Base-by-base conservation (phyloP, 2,113 vertebrate species). In the Thalassarche chlororhynchos region DNA sequence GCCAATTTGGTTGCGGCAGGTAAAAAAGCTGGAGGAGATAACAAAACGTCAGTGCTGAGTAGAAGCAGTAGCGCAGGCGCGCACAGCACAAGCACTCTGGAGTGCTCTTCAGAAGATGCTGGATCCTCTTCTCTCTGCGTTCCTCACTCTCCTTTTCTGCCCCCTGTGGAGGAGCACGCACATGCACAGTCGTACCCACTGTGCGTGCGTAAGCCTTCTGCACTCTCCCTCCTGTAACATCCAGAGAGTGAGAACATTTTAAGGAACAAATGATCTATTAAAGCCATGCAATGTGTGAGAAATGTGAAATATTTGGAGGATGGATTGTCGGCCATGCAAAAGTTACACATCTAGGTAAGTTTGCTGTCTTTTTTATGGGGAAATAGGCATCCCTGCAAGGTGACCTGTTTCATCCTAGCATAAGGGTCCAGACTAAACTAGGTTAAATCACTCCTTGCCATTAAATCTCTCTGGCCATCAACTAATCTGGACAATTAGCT, bases 131-230 rank as follows among this genome's bases (percentile, higher is more conserved):
- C 58, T 71, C 36, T 52, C 40, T 54, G 36, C 17, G 12, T 55
- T 76, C 44, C 61, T 68, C 75, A 24, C 29, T 44, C 64, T 46
- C 47, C 23, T 21, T 51, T 77, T n/a, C 61, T 79, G 36, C 36
- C 26, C 16, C 12, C 32, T 17, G 8, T 29, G 23, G 13, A 54
- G 46, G 23, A 76, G n/a, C 6, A 44, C 57, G 42, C 38, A 58
- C 32, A 13, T 5, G 5, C 5, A n/a, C 31, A 3, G 5, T 47
- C 3, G 1, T 11, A 47, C 8, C n/a, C 34, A 23, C 23, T 23
- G 10, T 16, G 16, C 0, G 0, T 7, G 24, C 46, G 24, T 10
- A 61, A 62, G 20, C 32, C 24, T 32, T 32, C 52, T 51, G 47
- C 46, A 29, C 34, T 51, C 17, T 51, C 29, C 28, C 9, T 76